Evolutionary conservation across 2,113 vertebrate species (phyloP), one percentile per base, ranked within the genome.

Genomic region (Monarcha castaneiventris): DNA sequence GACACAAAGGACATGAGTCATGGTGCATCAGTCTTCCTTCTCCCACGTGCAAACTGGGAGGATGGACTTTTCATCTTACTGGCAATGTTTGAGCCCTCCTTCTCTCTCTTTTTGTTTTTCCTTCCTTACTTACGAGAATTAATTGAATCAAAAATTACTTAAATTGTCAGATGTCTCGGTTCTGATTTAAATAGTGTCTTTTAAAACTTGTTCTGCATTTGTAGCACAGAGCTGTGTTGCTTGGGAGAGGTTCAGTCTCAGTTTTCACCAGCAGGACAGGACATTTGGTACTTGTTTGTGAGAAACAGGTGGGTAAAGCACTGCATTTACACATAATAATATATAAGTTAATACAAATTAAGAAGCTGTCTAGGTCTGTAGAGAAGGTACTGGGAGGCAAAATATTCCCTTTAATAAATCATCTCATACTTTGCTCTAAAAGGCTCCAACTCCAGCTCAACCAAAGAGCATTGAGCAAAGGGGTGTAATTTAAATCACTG

Each of bases 11-110:
- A 89, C 83, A 0, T 94, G 97, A 13, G 33, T 97, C 35, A 62
- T 30, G 1, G 96, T 98, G 77, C 97, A 97, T 91, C 98, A 84
- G 2, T 98, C 98, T 97, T 96, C 94, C 37, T 81, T 98, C 68
- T 98, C 95, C 96, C 98, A 95, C 54, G 46, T 95, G 64, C 97
- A 97, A 92, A 97, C 98, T 54, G 97, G 97, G 98, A 95, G 67
- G 49, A 68, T 2, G 54, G 37, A 49, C 15, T 87, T 72, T 29
- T 67, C 16, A 29, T 48, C 46, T 51, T 72, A 49, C 33, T 64
- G 33, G 7, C 21, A 55, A 16, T 23, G 18, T 55, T 39, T 75
- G 51, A 68, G 72, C 10, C 5, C 52, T 69, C 33, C 5, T 58
- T 30, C n/a, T 43, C 41, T 33, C 3, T 29, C 21, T 15, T 10